phyloP scores from a whole-genome alignment of 2,797 vertebrate genomes.

The Falco novaeseelandiae region DNA sequence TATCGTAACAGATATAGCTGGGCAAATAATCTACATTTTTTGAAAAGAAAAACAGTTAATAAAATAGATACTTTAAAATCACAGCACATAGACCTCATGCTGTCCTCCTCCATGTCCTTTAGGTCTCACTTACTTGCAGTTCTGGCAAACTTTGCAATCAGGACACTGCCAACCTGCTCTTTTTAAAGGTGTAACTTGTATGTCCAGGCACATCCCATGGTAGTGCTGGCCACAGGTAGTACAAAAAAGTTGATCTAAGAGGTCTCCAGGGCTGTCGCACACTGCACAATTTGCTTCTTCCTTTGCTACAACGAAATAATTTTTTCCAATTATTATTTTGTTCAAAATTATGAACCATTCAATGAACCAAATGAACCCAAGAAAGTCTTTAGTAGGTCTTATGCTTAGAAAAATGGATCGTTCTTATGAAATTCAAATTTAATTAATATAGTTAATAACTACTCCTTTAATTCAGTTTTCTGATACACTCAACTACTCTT shows the following conservation, averaged over 20 bases:
- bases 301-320: constrained; percentile 81
- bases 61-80: neutral
- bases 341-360: neutral
- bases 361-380: neutral
- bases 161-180: constrained; percentile 98
- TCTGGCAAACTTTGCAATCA: constrained; percentile 98
- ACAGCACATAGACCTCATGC: neutral
- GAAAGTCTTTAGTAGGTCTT: neutral
- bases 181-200: constrained; percentile 93
- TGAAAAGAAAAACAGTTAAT: neutral
- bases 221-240: constrained; percentile 99
- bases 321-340: neutral
- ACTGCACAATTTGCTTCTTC: constrained; percentile 95
- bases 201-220: constrained; percentile 98
- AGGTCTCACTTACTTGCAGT: constrained; percentile 93
- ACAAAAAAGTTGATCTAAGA: constrained; percentile 97
- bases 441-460: neutral
- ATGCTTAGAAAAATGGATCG: neutral
- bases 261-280: constrained; percentile 96
- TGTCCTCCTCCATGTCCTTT: neutral
- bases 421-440: neutral
- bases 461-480: neutral
- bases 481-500: neutral
- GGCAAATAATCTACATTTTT: neutral
- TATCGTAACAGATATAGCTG: accelerated